Percentiles rank a stretch among this genome's conserved stretches.
phyloP scores from a whole-genome alignment of 1,140 invertebrate genomes.

The Tetramorium alpestre region DNA sequence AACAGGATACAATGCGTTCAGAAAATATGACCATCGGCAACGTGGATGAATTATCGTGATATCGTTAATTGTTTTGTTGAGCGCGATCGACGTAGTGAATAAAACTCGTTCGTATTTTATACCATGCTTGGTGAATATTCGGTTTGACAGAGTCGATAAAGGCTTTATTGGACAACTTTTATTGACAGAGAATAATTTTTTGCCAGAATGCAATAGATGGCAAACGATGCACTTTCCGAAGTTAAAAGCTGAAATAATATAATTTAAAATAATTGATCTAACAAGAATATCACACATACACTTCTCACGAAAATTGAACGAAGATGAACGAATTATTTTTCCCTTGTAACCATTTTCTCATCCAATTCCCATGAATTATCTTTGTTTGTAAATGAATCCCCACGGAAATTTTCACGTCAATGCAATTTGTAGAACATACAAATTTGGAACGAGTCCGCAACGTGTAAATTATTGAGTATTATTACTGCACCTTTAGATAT shows the following conservation, averaged over 20 bases:
- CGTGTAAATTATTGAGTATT: slow-evolving; percentile 1
- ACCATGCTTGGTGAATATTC: neutral
- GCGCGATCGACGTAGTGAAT: slow-evolving; percentile 2
- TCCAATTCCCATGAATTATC: neutral
- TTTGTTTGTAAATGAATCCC: neutral
- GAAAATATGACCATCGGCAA: neutral
- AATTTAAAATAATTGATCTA: slow-evolving; percentile 23
- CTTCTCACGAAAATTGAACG: neutral
- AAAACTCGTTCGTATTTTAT: slow-evolving; percentile 23
- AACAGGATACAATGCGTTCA: neutral
- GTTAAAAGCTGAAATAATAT: neutral
- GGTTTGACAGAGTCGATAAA: neutral
- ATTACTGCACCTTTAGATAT: neutral
- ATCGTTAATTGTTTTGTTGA: slow-evolving; percentile 41
- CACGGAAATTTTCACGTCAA: neutral
- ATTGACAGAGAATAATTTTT: slow-evolving; percentile 31
- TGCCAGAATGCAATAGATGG: neutral
- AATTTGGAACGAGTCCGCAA: neutral
- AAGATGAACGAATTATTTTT: neutral
- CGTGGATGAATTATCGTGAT: slow-evolving; percentile 29
- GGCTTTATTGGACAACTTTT: slow-evolving; percentile 24
- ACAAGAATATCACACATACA: neutral
- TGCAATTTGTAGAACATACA: slow-evolving; percentile 5
- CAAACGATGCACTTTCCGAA: neutral
- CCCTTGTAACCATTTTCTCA: neutral